phyloP scores from a whole-genome alignment of 2,888 invertebrate genomes.

The Iselma pallidipennis region DNA sequence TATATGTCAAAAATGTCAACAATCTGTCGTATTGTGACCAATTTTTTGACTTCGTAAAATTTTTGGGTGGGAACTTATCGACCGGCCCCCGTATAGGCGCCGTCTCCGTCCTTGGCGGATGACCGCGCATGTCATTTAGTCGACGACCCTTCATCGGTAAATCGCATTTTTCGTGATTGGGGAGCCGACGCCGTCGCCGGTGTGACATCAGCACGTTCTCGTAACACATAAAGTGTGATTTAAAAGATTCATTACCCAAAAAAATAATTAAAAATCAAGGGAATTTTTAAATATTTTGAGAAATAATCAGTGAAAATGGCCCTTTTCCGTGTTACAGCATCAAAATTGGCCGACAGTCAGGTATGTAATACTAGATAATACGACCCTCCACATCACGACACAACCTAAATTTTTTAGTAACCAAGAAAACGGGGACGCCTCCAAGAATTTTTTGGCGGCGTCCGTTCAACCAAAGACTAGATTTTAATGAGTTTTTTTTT shows the following conservation, averaged over 20 bases:
- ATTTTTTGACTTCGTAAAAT: too few species aligned
- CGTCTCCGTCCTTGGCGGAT: background rate
- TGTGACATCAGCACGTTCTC: conserved; percentile 26
- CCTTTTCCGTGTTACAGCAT: conserved; percentile 67
- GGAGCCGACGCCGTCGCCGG: conserved; percentile 25
- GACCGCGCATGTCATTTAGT: conserved; percentile 4
- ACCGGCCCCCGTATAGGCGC: background rate
- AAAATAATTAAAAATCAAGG: too few species aligned
- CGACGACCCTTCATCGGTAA: conserved; percentile 2
- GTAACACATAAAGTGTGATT: conserved; percentile 4
- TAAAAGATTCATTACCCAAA: background rate
- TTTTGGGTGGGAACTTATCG: too few species aligned
- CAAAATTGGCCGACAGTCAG: conserved; percentile 67
- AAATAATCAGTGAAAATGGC: conserved; percentile 60
- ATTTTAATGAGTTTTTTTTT: too few species aligned
- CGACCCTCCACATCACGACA: too few species aligned
- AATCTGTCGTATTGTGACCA: too few species aligned
- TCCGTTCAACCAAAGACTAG: too few species aligned
- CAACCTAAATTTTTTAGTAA: too few species aligned
- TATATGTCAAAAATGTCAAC: too few species aligned
- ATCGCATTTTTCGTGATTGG: conserved; percentile 10
- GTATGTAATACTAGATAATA: conserved; percentile 56
- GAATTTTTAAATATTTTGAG: conserved; percentile 3
- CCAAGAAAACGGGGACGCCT: too few species aligned
- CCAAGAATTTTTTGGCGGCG: too few species aligned